Evolutionary conservation across 2,888 invertebrate genomes (phyloP), one percentile per base, ranked within the genome.

Genomic region (Andrena flavipes): DNA sequence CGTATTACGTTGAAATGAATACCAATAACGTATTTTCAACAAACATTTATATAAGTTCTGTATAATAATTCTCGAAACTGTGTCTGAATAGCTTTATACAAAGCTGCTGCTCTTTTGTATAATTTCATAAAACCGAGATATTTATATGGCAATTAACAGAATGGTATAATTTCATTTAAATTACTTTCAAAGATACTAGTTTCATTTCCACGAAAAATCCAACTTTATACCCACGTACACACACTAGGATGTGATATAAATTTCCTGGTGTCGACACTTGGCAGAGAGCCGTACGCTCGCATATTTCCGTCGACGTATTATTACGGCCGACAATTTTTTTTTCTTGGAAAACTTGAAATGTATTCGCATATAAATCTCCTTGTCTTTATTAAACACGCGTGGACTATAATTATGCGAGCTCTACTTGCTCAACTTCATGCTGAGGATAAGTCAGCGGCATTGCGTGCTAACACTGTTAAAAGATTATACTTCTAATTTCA

Each of bases 401-500:
- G 49, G n/a, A 64, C 69, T 70, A 20, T 56, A 77, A 77, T 79
- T 77, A 77, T 51, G 59, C 35, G 35, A 20, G 26, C 35, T 49
- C 69, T 51, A 48, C 56, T 35, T 20, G 64, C 42, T 29, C 49
- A 35, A 76, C 63, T 30, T 23, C 23, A n/a, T 35, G 6, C 42
- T 8, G 30, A 13, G 54, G 42, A 69, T 56, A 69, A 60, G 77
- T 76, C 64, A 69, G 16, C 20, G 29, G 54, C 10, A 69, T 76
- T 64, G 68, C 79, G 79, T 79, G 79, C 10, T 33, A 49, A 33
- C 76, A 62, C 26, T 69, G 63, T 76, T 64, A 69, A 69, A 76
- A 76, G 76, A 76, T 76, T 76, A 59, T 79, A 64, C 76, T 70
- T 79, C 63, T 76, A 76, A 79, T 79, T 79, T 51, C 69, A 48